Base-by-base conservation (phyloP, 2,888 invertebrate genomes). In the Arctia plantaginis region DNA sequence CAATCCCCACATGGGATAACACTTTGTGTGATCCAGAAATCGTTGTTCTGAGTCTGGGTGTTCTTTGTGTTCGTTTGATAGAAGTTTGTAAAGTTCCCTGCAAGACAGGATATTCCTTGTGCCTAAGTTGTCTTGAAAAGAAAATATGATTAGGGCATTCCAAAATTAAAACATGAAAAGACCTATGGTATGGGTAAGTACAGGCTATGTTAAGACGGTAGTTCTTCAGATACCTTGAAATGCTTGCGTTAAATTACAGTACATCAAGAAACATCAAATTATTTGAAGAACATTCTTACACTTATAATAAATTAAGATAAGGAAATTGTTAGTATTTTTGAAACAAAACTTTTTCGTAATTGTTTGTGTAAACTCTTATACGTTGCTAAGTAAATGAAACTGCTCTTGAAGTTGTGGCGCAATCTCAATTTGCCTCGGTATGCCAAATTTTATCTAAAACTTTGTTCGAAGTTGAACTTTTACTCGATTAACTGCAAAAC, bases 401-500 rank as follows among this genome's bases (percentile, higher is more conserved):
- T 27, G n/a, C 27, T 27, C 35, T 62, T 62, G 30, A 30, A 62
- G 30, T 27, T 62, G 30, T 62, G 62, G 1, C 8, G 69, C 67
- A 39, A 66, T 77, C 74, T 77, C 69, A 82, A 77, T 75, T 82
- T 77, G 69, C 66, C 65, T 44, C 30, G 39, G 51, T 74, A 74
- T 82, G 68, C 62, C 35, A 66, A 75, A 79, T 72, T 55, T 74
- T 76, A 73, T 74, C 55, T 75, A 35, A 71, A 84, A 80, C 74
- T 80, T 82, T 69, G 66, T 68, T 66, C 62, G 35, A 27, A 64
- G 41, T 69, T 20, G 4, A 74, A 70, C 64, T 79, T 71, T 74
- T 39, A 64, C 55, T 72, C 44, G 74, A 75, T 74, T 47, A 68
- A 77, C 41, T 41, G 39, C 23, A 39, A 23, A 66, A 41, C 66